Percentiles rank a stretch among this genome's conserved stretches.
These are phyloP conservation scores for Nilaparvata lugens DNA, from an alignment of 1,140 invertebrate genomes.

Conservation along the genomic window DNA sequence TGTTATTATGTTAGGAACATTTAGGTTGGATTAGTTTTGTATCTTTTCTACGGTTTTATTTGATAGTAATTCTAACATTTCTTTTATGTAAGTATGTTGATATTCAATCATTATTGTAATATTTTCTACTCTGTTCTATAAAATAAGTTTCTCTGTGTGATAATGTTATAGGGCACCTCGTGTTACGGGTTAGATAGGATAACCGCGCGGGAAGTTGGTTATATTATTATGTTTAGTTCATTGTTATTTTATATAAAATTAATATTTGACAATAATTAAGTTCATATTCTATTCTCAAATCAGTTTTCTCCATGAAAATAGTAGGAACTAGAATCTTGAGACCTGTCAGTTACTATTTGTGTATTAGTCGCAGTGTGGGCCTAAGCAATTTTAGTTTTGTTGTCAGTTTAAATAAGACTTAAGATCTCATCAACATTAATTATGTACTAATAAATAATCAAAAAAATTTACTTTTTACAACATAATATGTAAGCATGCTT, in stretches of 20 bases:
- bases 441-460: no score
- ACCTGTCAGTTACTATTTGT: constrained; percentile 9
- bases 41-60: constrained; percentile 17
- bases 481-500: no score
- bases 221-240: constrained; percentile 2
- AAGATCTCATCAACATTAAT: no score
- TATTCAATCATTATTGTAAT: background rate
- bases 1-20: constrained; percentile 27
- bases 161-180: constrained; percentile 1
- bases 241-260: background rate
- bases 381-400: background rate
- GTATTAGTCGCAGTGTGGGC: constrained; percentile 2
- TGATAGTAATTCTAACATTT: background rate
- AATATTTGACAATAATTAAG: background rate
- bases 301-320: background rate
- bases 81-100: constrained; percentile 7
- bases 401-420: background rate
- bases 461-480: no score
- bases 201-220: constrained; percentile 26
- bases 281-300: background rate
- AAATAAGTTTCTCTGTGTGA: no score
- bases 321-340: background rate
- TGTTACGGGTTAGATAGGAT: constrained; percentile 1
- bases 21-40: constrained; percentile 18
- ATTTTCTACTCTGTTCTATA: no score